These are phyloP conservation scores for Lepetodrilus schrolli DNA, from an alignment of 2,888 invertebrate genomes.

Conservation along the genomic window DNA sequence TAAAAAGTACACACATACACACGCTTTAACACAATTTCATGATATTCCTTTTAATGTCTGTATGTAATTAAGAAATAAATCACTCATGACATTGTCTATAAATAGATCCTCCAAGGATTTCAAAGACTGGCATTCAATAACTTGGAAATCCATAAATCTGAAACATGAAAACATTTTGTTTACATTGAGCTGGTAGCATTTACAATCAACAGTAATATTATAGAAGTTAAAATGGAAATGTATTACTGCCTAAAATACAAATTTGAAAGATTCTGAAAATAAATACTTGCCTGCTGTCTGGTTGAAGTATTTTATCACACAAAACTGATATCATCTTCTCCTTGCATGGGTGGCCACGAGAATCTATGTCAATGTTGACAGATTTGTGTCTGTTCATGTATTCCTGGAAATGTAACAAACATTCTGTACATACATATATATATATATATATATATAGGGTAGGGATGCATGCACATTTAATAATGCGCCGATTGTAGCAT, in stretches of 20 bases:
- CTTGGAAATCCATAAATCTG: constrained; percentile 34
- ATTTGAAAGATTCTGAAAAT: no score
- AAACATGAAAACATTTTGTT: constrained; percentile 13
- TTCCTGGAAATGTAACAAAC: constrained; percentile 56
- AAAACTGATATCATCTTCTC: constrained; percentile 68
- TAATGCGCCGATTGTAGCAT: no score
- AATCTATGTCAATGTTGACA: constrained; percentile 70
- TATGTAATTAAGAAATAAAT: neutral
- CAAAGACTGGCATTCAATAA: constrained; percentile 25
- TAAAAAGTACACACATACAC: no score
- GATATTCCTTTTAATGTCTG: constrained; percentile 19
- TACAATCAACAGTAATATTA: no score
- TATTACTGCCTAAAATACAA: no score
- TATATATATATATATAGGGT: no score
- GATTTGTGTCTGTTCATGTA: constrained; percentile 63
- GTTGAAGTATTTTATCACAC: constrained; percentile 45
- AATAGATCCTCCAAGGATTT: constrained; percentile 31
- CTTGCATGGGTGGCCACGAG: constrained; percentile 68
- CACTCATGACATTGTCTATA: neutral
- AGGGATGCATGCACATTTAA: no score
- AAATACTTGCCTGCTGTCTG: neutral
- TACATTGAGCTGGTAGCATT: no score
- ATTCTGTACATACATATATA: no score
- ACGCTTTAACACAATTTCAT: no score
- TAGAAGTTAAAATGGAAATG: no score